phyloP scores from a whole-genome alignment of 2,797 vertebrate species.

The Mormyrops attenuatus region DNA sequence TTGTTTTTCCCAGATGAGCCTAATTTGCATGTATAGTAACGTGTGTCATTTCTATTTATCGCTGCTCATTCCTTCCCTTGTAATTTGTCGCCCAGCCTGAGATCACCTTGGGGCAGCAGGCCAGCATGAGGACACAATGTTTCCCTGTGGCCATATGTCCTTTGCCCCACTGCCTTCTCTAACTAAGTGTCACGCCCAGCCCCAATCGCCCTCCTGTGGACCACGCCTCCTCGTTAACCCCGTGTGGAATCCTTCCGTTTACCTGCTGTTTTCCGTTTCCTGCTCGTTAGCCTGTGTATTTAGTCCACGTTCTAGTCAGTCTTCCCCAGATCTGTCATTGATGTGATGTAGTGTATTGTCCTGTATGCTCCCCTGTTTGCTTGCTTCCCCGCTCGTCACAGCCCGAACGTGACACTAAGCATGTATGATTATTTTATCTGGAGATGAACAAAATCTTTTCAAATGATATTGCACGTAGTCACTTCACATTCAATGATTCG shows the following conservation, averaged over 20 bases:
- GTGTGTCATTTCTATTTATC: not conserved
- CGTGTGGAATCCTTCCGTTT: too few relatives aligned
- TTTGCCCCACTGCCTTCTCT: not conserved
- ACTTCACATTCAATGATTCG: not conserved
- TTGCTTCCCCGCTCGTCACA: too few relatives aligned
- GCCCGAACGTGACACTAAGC: not conserved
- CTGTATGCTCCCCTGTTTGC: too few relatives aligned
- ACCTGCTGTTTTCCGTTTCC: too few relatives aligned
- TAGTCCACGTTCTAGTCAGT: too few relatives aligned
- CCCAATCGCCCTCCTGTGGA: too few relatives aligned
- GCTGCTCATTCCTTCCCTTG: not conserved
- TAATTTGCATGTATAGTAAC: not conserved
- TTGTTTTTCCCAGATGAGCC: not conserved
- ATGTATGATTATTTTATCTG: not conserved
- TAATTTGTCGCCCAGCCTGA: not conserved
- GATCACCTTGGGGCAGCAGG: not conserved
- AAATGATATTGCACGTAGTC: not conserved
- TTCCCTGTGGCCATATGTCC: not conserved
- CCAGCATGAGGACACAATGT: not conserved
- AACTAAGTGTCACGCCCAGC: not conserved
- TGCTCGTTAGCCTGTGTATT: too few relatives aligned
- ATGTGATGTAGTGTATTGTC: too few relatives aligned
- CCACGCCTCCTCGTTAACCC: too few relatives aligned
- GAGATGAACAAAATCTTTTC: not conserved
- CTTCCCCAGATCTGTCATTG: too few relatives aligned